A percentile compares a stretch with the other conserved stretches of the same genome.
These are phyloP conservation scores for Lingula anatina DNA, from an alignment of 2,888 invertebrate species.

Conservation along the genomic window DNA sequence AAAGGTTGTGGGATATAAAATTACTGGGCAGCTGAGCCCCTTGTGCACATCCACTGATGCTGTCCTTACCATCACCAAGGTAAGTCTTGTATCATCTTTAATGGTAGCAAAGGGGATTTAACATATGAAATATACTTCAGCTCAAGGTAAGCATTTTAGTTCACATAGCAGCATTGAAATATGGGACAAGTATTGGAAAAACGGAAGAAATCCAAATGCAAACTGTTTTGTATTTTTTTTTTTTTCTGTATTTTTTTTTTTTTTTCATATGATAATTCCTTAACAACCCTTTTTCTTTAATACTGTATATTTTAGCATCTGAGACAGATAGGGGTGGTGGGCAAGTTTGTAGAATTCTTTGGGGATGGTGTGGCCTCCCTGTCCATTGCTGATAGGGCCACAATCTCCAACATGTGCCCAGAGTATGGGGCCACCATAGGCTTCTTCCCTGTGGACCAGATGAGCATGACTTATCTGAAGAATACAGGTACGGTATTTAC, in stretches of 20 bases:
- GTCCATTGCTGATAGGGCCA: slow-evolving; percentile 94
- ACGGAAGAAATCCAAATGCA: too few species aligned
- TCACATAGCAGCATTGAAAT: too few species aligned
- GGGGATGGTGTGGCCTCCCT: slow-evolving; percentile 86
- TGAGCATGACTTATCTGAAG: slow-evolving; percentile 73
- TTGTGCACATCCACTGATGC: slow-evolving; percentile 93
- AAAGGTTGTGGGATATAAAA: slow-evolving; percentile 88
- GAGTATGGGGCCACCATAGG: slow-evolving; percentile 96
- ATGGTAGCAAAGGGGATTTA: too few species aligned
- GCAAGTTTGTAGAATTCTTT: slow-evolving; percentile 98
- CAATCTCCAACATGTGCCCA: slow-evolving; percentile 98
- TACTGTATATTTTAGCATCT: slow-evolving; percentile 71
- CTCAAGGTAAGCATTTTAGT: too few species aligned
- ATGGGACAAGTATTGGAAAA: too few species aligned
- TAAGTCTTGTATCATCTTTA: too few species aligned
- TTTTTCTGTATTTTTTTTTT: too few species aligned
- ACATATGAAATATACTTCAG: too few species aligned
- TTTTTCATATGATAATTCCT: too few species aligned
- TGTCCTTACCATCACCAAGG: slow-evolving; percentile 95
- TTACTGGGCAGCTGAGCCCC: slow-evolving; percentile 74
- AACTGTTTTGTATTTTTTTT: too few species aligned
- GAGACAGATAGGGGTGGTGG: slow-evolving; percentile 90
- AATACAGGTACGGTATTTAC: slow-evolving; percentile 67
- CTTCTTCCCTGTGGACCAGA: slow-evolving; percentile 84
- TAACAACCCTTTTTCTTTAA: too few species aligned